phyloP scores from a whole-genome alignment of 2,888 invertebrate genomes.

The Podotricha telesiphe region DNA sequence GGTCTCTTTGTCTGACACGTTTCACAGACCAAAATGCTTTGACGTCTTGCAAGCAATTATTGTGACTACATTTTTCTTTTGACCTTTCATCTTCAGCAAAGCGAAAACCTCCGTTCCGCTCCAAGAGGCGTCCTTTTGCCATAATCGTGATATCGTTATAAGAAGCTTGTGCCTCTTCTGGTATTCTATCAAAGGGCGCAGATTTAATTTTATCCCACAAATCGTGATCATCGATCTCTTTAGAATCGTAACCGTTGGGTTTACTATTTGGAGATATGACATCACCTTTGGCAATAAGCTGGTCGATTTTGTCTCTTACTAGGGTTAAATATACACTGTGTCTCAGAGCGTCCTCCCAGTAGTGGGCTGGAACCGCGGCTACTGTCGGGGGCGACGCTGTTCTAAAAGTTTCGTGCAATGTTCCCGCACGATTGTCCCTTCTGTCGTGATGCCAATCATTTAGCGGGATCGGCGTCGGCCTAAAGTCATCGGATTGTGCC shows the following conservation, averaged over 20 bases:
- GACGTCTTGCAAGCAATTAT: conserved; percentile 79
- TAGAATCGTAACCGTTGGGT: conserved; percentile 55
- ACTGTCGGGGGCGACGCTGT: conserved; percentile 54
- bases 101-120: conserved; percentile 75
- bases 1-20: conserved; percentile 86
- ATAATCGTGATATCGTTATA: conserved; percentile 86
- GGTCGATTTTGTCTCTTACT: conserved; percentile 81
- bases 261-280: conserved; percentile 57
- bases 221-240: conserved; percentile 72
- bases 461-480: conserved; percentile 74
- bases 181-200: conserved; percentile 71
- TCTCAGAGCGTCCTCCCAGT: conserved; percentile 87
- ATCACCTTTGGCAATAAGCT: conserved; percentile 71
- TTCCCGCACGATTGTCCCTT: conserved; percentile 53
- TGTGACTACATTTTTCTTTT: conserved; percentile 64
- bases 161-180: conserved; percentile 72
- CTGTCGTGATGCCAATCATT: conserved; percentile 62
- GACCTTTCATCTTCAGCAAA: conserved; percentile 80
- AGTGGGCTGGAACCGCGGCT: conserved; percentile 68
- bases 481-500: conserved; percentile 64
- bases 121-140: conserved; percentile 85
- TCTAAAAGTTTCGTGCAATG: conserved; percentile 59
- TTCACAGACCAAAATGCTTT: conserved; percentile 88
- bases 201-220: conserved; percentile 78
- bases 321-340: conserved; percentile 87